A percentile compares a stretch with the other conserved stretches of the same genome.
These are phyloP conservation scores for Hystrix brachyura DNA, from an alignment of 2,113 vertebrate genomes.

Conservation along the genomic window DNA sequence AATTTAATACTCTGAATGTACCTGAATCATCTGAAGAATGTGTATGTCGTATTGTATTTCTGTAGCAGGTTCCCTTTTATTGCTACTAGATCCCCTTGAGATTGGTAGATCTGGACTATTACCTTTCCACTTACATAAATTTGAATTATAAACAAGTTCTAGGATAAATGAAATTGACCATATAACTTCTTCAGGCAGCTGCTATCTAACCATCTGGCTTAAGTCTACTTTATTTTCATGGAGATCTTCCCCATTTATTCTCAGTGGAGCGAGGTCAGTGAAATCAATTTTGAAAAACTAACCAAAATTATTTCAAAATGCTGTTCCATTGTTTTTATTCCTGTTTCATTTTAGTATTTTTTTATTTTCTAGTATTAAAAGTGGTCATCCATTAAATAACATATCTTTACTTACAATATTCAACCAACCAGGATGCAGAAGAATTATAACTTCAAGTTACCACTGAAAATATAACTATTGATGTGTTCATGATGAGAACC, in stretches of 20 bases:
- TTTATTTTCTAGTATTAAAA: background rate
- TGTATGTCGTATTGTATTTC: background rate
- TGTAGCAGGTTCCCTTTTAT: background rate
- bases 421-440: background rate
- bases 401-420: background rate
- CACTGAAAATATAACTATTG: background rate
- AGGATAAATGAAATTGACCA: background rate
- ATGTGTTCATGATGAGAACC: background rate
- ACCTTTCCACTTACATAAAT: background rate
- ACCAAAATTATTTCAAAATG: background rate
- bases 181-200: background rate
- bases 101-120: background rate
- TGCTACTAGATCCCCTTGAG: background rate
- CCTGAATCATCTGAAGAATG: background rate
- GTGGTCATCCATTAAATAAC: background rate
- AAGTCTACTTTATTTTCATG: background rate
- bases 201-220: background rate
- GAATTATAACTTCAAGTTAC: background rate
- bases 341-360: background rate
- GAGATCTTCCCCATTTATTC: background rate
- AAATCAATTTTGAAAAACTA: conserved; percentile 25
- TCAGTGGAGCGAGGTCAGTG: background rate
- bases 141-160: background rate
- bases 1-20: background rate
- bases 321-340: background rate